phyloP scores from a whole-genome alignment of 2,797 vertebrate genomes.

The Crenuchus spilurus region DNA sequence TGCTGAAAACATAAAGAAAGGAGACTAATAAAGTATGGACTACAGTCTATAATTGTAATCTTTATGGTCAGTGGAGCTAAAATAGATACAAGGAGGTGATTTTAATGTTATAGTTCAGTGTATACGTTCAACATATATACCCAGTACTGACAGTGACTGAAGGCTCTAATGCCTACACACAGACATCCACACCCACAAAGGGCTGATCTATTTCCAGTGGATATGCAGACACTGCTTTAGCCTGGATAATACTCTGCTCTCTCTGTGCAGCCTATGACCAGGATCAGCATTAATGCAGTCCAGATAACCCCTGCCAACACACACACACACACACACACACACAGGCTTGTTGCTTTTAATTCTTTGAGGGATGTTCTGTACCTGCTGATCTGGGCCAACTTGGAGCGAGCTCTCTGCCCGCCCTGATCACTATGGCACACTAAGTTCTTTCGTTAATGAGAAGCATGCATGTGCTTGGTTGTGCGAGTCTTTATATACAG shows the following conservation, averaged over 20 bases:
- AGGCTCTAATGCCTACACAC: too few species aligned
- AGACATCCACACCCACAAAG: neutral
- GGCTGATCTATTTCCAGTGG: neutral
- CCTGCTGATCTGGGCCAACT: neutral
- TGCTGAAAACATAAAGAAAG: too few species aligned
- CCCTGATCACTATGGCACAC: neutral
- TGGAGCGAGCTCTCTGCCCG: neutral
- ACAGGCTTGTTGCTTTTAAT: neutral
- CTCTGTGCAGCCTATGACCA: neutral
- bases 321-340: neutral
- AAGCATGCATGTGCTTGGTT: neutral
- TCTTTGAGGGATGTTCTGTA: slow-evolving; percentile 7
- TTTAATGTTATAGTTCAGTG: too few species aligned
- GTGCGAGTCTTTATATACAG: neutral
- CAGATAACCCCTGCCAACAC: neutral
- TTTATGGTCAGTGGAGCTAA: too few species aligned
- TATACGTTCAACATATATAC: too few species aligned
- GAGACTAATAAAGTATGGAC: too few species aligned
- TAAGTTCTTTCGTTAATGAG: neutral
- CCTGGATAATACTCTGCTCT: neutral
- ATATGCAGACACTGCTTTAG: neutral
- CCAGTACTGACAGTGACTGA: too few species aligned
- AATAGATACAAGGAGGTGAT: too few species aligned
- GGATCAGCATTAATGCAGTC: slow-evolving; percentile 5
- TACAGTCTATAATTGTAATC: too few species aligned